phyloP scores from a whole-genome alignment of 2,797 vertebrate genomes.

The Halcyon smyrnensis region DNA sequence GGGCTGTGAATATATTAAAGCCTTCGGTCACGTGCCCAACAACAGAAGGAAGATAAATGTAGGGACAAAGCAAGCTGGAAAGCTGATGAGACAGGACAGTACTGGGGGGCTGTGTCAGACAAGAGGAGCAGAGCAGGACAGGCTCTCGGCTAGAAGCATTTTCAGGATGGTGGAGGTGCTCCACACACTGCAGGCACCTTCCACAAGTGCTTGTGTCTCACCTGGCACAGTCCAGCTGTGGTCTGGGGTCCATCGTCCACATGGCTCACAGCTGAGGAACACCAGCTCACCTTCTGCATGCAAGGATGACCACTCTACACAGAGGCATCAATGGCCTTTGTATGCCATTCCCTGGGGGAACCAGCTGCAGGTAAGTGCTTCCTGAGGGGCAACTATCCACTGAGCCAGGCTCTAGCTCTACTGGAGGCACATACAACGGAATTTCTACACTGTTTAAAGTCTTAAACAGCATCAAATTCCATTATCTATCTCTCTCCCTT shows the following conservation, averaged over 20 bases:
- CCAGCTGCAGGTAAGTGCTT: neutral
- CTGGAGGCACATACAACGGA: neutral
- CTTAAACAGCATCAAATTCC: neutral
- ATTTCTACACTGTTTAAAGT: neutral
- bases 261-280: neutral
- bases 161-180: neutral
- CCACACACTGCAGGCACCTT: accelerated
- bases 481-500: neutral
- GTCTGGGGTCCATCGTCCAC: neutral
- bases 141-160: neutral
- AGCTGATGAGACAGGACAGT: neutral
- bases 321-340: neutral
- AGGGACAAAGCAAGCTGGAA: slow-evolving; percentile 4
- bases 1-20: slow-evolving; percentile 58
- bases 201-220: accelerated
- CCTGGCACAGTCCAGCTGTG: neutral
- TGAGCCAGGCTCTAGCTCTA: neutral
- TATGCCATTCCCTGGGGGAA: neutral
- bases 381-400: neutral
- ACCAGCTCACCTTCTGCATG: neutral
- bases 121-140: neutral
- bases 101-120: neutral
- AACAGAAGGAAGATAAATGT: slow-evolving; percentile 13
- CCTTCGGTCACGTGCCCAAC: slow-evolving; percentile 26
- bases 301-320: neutral